Evolutionary conservation across 2,797 vertebrate genomes (phyloP), one percentile per base, ranked within the genome.

Genomic region (Poeciliopsis infans): DNA sequence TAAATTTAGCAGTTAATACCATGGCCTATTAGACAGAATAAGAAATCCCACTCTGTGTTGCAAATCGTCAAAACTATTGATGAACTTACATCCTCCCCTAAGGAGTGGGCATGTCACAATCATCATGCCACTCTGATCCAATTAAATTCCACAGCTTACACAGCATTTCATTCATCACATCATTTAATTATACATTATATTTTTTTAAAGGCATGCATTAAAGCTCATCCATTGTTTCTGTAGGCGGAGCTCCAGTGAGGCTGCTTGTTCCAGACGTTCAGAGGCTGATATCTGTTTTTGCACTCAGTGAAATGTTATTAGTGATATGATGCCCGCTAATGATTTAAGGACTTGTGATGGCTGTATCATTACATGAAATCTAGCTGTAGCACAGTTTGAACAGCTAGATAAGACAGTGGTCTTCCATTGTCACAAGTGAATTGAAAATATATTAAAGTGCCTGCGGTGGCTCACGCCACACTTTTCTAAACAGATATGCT

Each of bases 401-500:
- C 74, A 49, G 90, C 86, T 82, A 80, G 69, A 80, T 57, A 83
- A 79, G 84, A 72, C 74, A 71, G 39, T 15, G 68, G 64, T 68
- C 41, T 68, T 70, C 5, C 55, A 39, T 78, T 87, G 87, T 87
- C 82, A 88, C 79, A 85, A 89, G 80, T 83, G 66, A 87, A 88
- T 89, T 88, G 81, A 73, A 82, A 88, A 88, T 79, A 83, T 91
- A 92, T 92, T 76, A 88, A 90, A 91, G 83, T 85, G 92, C 85
- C 89, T 84, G 47, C 16, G 43, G 88, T 85, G 74, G 76, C 83
- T 84, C 5, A 1, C 57, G 25, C 61, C 74, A 11, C 83, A 69
- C 76, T 80, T 77, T 47, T 74, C 84, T 86, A 66, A 85, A 79
- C 85, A 79, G 79, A 81, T 76, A 73, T 28, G 80, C 72, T 74